Percentiles rank a stretch among this genome's conserved stretches.
Conservation (phyloP, 2,888 invertebrate species). For the Gymnosoma rotundatum region DNA sequence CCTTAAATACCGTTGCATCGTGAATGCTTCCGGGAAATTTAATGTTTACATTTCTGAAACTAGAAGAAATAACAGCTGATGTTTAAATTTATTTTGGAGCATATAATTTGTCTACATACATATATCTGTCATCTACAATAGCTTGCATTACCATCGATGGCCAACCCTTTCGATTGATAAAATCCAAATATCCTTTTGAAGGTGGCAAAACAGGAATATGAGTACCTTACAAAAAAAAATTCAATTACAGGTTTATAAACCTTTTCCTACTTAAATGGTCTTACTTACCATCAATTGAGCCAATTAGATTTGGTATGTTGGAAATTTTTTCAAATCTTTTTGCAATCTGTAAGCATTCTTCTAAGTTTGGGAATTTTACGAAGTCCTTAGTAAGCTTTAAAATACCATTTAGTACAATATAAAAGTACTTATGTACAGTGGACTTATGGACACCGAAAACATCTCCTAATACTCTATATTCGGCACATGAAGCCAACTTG, state of each 20-base stretch:
- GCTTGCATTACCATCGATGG: slow-evolving; percentile 51
- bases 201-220: slow-evolving; percentile 54
- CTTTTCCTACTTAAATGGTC: neutral
- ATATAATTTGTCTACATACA: slow-evolving; percentile 2
- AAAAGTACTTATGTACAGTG: slow-evolving; percentile 51
- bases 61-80: neutral
- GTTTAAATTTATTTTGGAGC: too few relatives aligned
- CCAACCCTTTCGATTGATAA: slow-evolving; percentile 55
- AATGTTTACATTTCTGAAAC: slow-evolving; percentile 55
- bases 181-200: slow-evolving; percentile 49
- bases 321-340: slow-evolving; percentile 29
- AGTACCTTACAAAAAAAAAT: slow-evolving; percentile 19
- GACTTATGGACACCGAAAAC: slow-evolving; percentile 50
- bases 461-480: slow-evolving; percentile 47
- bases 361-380: slow-evolving; percentile 32
- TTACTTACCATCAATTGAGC: slow-evolving; percentile 23
- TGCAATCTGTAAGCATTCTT: slow-evolving; percentile 29
- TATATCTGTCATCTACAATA: slow-evolving; percentile 35
- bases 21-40: slow-evolving; percentile 59
- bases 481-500: slow-evolving; percentile 49
- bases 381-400: slow-evolving; percentile 30
- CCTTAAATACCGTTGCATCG: slow-evolving; percentile 58
- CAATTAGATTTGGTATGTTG: slow-evolving; percentile 26
- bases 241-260: neutral
- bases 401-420: slow-evolving; percentile 40